Conservation (phyloP, 2,113 vertebrate genomes). For the Sisor rabdophorus region DNA sequence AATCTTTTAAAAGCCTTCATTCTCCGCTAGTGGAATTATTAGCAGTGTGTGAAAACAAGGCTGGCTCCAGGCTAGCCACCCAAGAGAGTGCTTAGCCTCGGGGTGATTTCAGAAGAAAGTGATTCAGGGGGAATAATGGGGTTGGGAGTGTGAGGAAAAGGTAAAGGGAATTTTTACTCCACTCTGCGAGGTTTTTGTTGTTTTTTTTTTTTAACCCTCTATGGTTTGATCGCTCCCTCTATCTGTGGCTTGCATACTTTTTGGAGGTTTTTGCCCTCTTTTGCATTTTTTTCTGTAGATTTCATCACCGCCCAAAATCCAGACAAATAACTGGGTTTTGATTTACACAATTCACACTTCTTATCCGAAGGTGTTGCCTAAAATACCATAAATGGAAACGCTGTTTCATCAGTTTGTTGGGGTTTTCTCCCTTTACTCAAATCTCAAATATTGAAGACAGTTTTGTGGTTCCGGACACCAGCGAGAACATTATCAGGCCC, state of each 20-base stretch:
- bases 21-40: constrained; percentile 67
- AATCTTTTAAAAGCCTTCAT: constrained; percentile 68
- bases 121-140: constrained; percentile 66
- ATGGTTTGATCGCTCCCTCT: constrained; percentile 33
- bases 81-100: constrained; percentile 72
- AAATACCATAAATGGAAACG: constrained; percentile 8
- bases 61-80: constrained; percentile 68
- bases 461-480: no score
- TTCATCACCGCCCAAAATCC: no score
- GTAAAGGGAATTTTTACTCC: constrained; percentile 63
- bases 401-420: neutral
- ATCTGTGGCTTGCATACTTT: constrained; percentile 36
- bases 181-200: constrained; percentile 19
- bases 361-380: neutral
- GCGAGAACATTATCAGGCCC: no score
- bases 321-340: constrained; percentile 19
- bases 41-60: constrained; percentile 69
- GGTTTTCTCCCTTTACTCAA: neutral
- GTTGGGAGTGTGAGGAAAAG: constrained; percentile 52
- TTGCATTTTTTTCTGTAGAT: constrained; percentile 29
- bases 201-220: constrained; percentile 25
- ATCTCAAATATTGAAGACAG: neutral
- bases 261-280: constrained; percentile 35
- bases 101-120: constrained; percentile 71
- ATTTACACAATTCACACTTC: constrained; percentile 6